Evolutionary conservation across 23 tunicate species (phyloP).

Genomic region (Oikopleura vanhoeffeni): DNA sequence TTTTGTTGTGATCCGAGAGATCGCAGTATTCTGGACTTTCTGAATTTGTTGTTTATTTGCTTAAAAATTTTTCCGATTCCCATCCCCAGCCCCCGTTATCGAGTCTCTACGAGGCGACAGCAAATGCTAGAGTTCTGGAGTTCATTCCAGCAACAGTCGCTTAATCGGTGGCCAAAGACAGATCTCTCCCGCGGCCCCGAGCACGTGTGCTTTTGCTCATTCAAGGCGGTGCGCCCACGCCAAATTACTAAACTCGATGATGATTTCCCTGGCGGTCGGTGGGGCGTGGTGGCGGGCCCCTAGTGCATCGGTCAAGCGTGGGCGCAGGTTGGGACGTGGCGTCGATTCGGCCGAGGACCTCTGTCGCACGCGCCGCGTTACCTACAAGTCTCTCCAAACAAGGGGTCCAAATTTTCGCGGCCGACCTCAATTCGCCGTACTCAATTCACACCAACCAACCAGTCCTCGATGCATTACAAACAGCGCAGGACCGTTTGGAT

Average conservation of each 20-base stretch:
- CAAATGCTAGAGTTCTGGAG: constrained; percentile 17
- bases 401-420: constrained; percentile 9
- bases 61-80: no score
- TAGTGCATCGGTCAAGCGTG: background rate
- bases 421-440: constrained; percentile 15
- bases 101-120: background rate
- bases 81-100: background rate
- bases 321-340: background rate
- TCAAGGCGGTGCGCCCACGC: constrained; percentile 65
- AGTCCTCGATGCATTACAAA: background rate
- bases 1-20: no score
- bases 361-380: background rate
- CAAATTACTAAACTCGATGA: constrained; percentile 12
- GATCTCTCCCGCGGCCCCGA: constrained; percentile 59
- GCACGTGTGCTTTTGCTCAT: constrained; percentile 64
- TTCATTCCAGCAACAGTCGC: constrained; percentile 12
- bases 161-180: constrained; percentile 25
- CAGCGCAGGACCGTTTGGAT: background rate
- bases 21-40: no score
- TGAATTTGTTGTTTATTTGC: no score
- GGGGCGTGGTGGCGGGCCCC: background rate
- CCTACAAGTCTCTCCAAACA: background rate
- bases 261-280: background rate
- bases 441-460: background rate
- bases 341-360: background rate